Percentiles rank a stretch among this genome's conserved stretches.
phyloP scores from a whole-genome alignment of 2,797 vertebrate species.

The Xenopus petersii region DNA sequence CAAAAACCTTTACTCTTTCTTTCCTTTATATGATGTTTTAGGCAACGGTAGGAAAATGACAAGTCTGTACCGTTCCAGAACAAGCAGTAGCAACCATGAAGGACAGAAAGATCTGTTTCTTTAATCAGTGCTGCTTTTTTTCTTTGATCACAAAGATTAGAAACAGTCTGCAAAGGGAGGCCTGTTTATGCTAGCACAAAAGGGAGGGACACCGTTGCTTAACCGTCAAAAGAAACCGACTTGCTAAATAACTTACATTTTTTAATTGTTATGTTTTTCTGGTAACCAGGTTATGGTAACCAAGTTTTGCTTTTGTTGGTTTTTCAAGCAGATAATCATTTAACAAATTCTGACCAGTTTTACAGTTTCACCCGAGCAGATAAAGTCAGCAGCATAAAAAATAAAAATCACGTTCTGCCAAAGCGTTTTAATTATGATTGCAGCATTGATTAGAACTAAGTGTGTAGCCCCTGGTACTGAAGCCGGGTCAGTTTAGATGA shows the following conservation, averaged over 20 bases:
- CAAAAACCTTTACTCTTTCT: neutral
- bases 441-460: no score
- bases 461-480: no score
- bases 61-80: conserved; percentile 19
- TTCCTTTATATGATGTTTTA: conserved; percentile 1
- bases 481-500: no score
- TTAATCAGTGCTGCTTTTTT: conserved; percentile 7
- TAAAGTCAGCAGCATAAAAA: no score
- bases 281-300: neutral
- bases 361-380: neutral
- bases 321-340: neutral
- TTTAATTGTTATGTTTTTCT: neutral
- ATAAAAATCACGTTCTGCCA: no score
- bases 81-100: conserved; percentile 14
- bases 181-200: conserved; percentile 7
- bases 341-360: neutral
- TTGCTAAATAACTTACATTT: neutral
- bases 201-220: neutral
- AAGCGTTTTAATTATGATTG: no score
- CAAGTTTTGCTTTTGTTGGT: neutral
- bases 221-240: neutral
- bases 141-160: conserved; percentile 18
- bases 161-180: conserved; percentile 8
- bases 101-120: neutral
- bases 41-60: conserved; percentile 7